Evolutionary conservation across 2,797 vertebrate species (phyloP).

Genomic region (Eleutherodactylus coqui): DNA sequence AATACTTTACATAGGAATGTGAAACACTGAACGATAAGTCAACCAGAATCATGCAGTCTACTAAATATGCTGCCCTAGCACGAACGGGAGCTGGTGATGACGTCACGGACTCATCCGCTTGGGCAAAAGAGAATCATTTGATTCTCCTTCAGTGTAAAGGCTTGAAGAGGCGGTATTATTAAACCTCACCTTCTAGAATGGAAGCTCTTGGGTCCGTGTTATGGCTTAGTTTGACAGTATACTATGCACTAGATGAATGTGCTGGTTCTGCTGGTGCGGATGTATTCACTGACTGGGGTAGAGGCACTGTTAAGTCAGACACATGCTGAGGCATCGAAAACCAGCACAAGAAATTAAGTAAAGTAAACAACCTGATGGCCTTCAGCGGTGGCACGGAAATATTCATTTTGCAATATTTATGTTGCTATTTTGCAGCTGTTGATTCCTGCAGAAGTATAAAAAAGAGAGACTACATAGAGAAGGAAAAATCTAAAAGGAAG

Average conservation of each 20-base stretch:
- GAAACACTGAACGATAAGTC: too few relatives aligned
- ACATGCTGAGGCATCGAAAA: neutral
- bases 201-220: neutral
- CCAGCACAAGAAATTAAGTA: neutral
- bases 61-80: too few relatives aligned
- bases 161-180: neutral
- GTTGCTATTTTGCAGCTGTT: neutral
- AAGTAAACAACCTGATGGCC: neutral
- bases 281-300: neutral
- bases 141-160: too few relatives aligned
- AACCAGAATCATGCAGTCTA: too few relatives aligned
- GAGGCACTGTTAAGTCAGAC: neutral
- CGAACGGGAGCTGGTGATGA: too few relatives aligned
- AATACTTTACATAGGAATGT: too few relatives aligned
- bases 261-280: neutral
- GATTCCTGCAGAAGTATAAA: neutral
- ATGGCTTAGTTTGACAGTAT: neutral
- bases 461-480: neutral
- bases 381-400: neutral
- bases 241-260: conserved; percentile 28
- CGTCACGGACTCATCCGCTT: too few relatives aligned
- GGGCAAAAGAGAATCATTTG: too few relatives aligned
- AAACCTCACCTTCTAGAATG: neutral
- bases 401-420: neutral
- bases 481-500: neutral